phyloP scores from a whole-genome alignment of 1,140 invertebrate species.

The Drosophila chauvacae region DNA sequence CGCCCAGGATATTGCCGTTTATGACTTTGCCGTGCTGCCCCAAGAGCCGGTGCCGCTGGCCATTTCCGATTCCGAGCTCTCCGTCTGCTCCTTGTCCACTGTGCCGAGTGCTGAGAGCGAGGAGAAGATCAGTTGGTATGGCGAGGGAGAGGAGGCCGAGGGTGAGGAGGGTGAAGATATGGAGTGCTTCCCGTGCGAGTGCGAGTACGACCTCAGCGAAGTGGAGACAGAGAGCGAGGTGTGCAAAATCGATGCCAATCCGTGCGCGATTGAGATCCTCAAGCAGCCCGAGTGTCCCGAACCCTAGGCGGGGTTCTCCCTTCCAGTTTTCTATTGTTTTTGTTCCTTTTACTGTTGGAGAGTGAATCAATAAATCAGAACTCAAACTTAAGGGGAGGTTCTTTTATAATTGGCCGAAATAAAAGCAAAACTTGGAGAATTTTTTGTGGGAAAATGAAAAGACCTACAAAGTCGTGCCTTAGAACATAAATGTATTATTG shows the following conservation, averaged over 20 bases:
- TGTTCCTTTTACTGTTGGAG: conserved; percentile 14
- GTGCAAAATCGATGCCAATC: conserved; percentile 64
- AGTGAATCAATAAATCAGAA: conserved; percentile 6
- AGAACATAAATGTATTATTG: no score
- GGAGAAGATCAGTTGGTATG: conserved; percentile 61
- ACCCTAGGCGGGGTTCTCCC: background rate
- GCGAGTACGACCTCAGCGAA: conserved; percentile 61
- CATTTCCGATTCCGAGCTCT: conserved; percentile 86
- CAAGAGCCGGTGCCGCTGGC: conserved; percentile 88
- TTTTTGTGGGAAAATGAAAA: no score
- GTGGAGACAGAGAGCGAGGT: conserved; percentile 56
- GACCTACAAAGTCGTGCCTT: no score
- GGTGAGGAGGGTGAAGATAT: conserved; percentile 67
- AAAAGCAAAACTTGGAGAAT: no score
- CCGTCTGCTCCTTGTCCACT: conserved; percentile 78
- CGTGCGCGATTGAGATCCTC: conserved; percentile 74
- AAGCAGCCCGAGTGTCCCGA: conserved; percentile 58
- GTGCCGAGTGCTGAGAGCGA: conserved; percentile 52
- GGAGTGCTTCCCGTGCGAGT: conserved; percentile 70
- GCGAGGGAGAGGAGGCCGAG: conserved; percentile 80
- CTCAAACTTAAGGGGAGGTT: background rate
- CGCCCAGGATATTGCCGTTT: conserved; percentile 87
- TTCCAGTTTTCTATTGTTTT: background rate
- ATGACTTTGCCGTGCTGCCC: conserved; percentile 88
- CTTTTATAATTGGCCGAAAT: no score